Conservation (phyloP, 53 echinoderm and acorn worm genomes). For the Paelopatides confundens region DNA sequence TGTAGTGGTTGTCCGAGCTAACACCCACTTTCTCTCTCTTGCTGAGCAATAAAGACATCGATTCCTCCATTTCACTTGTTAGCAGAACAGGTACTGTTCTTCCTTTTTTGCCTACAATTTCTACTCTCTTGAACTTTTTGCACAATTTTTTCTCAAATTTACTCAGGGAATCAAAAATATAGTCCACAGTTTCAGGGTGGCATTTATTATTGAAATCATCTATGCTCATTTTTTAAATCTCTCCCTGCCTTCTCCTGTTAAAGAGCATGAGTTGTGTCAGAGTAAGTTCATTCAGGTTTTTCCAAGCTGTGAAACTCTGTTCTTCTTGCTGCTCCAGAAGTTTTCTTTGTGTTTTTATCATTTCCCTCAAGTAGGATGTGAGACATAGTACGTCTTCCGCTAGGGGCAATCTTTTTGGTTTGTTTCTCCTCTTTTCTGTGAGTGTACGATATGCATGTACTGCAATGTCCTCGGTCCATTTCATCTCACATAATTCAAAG, state of each 20-base stretch:
- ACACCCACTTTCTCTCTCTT: conserved; percentile 59
- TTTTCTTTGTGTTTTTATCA: not conserved
- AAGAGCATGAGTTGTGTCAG: conserved; percentile 57
- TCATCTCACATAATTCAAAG: conserved; percentile 17
- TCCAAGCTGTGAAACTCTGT: conserved; percentile 26
- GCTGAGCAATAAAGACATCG: conserved; percentile 45
- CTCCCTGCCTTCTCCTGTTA: conserved; percentile 56
- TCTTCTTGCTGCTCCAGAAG: not conserved
- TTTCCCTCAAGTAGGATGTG: conserved; percentile 25
- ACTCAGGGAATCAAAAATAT: conserved; percentile 15
- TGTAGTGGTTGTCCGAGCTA: conserved; percentile 50
- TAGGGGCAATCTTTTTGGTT: conserved; percentile 21
- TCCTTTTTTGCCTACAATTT: conserved; percentile 53
- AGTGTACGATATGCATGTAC: conserved; percentile 6
- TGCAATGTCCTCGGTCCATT: conserved; percentile 29
- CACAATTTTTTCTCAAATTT: conserved; percentile 53
- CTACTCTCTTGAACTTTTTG: conserved; percentile 38
- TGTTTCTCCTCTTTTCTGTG: not conserved
- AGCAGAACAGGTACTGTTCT: conserved; percentile 77
- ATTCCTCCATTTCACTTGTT: conserved; percentile 53
- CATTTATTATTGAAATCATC: conserved; percentile 25
- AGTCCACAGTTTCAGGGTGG: not conserved
- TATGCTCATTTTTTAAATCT: conserved; percentile 37
- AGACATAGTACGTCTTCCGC: conserved; percentile 51
- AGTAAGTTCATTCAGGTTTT: conserved; percentile 20